Conservation (phyloP, 2,113 vertebrate species). For the Egretta garzetta region DNA sequence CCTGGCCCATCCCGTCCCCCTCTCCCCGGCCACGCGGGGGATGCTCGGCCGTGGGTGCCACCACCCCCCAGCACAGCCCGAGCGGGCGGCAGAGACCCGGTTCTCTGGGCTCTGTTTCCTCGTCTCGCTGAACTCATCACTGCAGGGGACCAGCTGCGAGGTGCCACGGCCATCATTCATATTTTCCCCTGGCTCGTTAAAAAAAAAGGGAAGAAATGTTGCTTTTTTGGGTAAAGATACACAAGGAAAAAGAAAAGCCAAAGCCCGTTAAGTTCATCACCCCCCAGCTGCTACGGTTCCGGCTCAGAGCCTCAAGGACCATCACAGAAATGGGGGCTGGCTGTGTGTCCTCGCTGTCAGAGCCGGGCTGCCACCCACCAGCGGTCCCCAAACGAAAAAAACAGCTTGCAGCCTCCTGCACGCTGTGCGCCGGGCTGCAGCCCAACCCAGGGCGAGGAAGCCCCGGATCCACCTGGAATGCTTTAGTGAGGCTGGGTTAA, state of each 20-base stretch:
- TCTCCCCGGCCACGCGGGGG: no score
- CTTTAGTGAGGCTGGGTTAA: not conserved
- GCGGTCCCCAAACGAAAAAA: not conserved
- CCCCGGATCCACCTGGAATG: not conserved
- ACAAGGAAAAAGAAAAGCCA: not conserved
- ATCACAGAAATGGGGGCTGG: not conserved
- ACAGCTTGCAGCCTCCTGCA: no score
- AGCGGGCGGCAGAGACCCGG: rapidly evolving
- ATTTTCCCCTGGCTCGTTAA: not conserved
- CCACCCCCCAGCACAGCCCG: not conserved
- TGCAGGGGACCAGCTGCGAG: not conserved
- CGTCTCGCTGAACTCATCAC: not conserved
- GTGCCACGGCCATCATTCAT: not conserved
- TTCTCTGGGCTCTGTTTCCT: not conserved
- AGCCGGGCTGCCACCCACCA: not conserved
- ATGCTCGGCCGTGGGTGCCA: not conserved
- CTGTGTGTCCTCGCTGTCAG: not conserved
- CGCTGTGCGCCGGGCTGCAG: not conserved
- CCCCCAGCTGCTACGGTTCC: not conserved
- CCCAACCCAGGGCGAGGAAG: rapidly evolving
- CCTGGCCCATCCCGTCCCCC: no score
- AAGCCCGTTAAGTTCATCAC: not conserved
- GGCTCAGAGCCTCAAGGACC: not conserved
- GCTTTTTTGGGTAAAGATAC: not conserved
- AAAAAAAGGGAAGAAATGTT: not conserved